These are phyloP conservation scores for Thaleichthys pacificus DNA, from an alignment of 2,797 vertebrate genomes.

Conservation along the genomic window DNA sequence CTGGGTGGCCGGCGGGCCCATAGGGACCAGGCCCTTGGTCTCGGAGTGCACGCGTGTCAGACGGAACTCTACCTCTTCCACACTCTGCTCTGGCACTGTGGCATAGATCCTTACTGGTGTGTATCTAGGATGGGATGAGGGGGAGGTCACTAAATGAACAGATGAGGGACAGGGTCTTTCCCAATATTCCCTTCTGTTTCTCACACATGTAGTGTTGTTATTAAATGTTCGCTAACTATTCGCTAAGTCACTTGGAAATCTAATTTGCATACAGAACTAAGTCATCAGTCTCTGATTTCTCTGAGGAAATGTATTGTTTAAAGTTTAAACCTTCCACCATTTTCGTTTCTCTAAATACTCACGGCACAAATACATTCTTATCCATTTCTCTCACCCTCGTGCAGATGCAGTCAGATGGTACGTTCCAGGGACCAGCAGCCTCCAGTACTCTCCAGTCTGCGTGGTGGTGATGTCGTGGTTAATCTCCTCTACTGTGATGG, in stretches of 20 bases:
- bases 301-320: not conserved
- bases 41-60: constrained; percentile 69
- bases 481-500: constrained; percentile 83
- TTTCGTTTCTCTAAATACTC: not conserved
- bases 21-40: constrained; percentile 60
- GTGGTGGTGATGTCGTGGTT: constrained; percentile 85
- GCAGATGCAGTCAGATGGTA: constrained; percentile 89
- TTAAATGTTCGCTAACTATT: too few relatives aligned
- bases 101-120: constrained; percentile 78
- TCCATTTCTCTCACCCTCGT: constrained; percentile 78
- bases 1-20: constrained; percentile 54
- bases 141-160: not conserved
- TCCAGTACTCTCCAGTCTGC: constrained; percentile 92
- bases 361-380: not conserved
- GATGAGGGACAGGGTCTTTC: not conserved
- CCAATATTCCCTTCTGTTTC: too few relatives aligned
- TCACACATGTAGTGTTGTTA: not conserved
- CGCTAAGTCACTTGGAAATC: too few relatives aligned
- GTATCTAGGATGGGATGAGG: constrained; percentile 74
- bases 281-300: not conserved
- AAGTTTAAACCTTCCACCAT: not conserved
- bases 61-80: constrained; percentile 86
- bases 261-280: too few relatives aligned
- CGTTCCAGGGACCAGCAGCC: constrained; percentile 84
- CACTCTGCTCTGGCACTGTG: constrained; percentile 77